These are phyloP conservation scores for Drosophila nigritarsus DNA, from an alignment of 2,888 invertebrate genomes.

Conservation along the genomic window DNA sequence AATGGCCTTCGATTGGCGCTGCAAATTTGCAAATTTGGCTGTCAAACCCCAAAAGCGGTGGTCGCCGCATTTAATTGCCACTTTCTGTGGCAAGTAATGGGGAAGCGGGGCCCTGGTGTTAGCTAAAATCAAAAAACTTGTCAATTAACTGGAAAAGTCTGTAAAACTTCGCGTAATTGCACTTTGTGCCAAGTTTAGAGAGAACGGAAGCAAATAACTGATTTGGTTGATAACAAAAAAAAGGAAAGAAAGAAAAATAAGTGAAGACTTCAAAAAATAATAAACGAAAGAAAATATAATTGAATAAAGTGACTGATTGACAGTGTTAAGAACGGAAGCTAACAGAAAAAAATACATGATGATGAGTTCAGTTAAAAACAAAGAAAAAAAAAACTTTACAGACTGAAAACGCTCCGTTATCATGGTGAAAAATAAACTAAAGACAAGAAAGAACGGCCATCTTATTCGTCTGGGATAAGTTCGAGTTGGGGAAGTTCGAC, in stretches of 20 bases:
- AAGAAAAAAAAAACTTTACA: background rate
- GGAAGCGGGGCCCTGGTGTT: slow-evolving; percentile 6
- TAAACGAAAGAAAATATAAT: slow-evolving; percentile 24
- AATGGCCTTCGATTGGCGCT: slow-evolving; percentile 67
- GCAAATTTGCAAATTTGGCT: slow-evolving; percentile 72
- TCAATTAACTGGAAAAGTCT: slow-evolving; percentile 47
- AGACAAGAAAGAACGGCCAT: background rate
- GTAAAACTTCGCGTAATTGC: slow-evolving; percentile 37
- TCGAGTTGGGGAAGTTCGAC: background rate
- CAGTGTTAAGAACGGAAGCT: background rate
- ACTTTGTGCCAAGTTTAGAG: slow-evolving; percentile 40
- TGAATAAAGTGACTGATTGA: slow-evolving; percentile 14
- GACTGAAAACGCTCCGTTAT: background rate
- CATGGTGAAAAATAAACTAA: background rate
- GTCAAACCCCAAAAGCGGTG: slow-evolving; percentile 59
- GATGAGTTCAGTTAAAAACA: background rate
- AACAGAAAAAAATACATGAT: background rate
- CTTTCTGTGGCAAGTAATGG: slow-evolving; percentile 21
- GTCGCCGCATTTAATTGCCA: slow-evolving; percentile 66
- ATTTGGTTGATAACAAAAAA: slow-evolving; percentile 14
- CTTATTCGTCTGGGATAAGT: background rate
- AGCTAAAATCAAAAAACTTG: slow-evolving; percentile 23
- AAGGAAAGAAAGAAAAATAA: background rate
- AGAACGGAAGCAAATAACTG: slow-evolving; percentile 45
- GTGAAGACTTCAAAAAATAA: slow-evolving; percentile 2